phyloP scores from a whole-genome alignment of 1,140 invertebrate genomes.

The Drosophila baimaii region DNA sequence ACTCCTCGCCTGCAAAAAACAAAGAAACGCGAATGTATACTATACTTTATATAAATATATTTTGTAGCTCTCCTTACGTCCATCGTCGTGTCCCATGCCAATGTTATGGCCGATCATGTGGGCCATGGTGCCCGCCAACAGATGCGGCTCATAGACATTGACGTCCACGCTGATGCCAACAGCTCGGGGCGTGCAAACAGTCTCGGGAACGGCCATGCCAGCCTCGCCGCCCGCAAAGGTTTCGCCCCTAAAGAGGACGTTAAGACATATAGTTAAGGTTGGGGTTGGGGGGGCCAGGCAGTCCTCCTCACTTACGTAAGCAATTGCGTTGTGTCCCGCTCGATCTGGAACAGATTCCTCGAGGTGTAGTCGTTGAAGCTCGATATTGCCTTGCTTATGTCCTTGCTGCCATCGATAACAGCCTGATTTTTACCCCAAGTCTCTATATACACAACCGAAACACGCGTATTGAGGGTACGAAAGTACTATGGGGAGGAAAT shows the following conservation, averaged over 20 bases:
- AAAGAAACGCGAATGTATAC: no score
- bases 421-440: constrained; percentile 96
- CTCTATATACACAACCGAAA: constrained; percentile 97
- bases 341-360: constrained; percentile 91
- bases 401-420: constrained; percentile 91
- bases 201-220: constrained; percentile 95
- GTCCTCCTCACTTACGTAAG: constrained; percentile 96
- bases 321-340: constrained; percentile 95
- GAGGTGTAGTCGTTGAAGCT: constrained; percentile 96
- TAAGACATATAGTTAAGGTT: no score
- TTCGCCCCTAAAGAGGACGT: constrained; percentile 90
- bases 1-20: constrained; percentile 86
- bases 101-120: constrained; percentile 99
- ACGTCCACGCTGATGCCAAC: constrained; percentile 96
- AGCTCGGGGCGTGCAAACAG: constrained; percentile 94
- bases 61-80: constrained; percentile 87
- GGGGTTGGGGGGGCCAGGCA: no score
- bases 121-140: constrained; percentile 95
- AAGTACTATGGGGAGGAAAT: constrained; percentile 90
- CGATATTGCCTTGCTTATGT: constrained; percentile 93
- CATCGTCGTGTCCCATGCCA: constrained; percentile 97
- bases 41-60: not conserved
- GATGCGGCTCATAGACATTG: constrained; percentile 96
- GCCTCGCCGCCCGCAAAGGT: constrained; percentile 93
- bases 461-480: constrained; percentile 95